Percentiles rank a stretch among this genome's conserved stretches.
phyloP scores from a whole-genome alignment of 2,113 vertebrate genomes.

The Dendrocopos noguchii region DNA sequence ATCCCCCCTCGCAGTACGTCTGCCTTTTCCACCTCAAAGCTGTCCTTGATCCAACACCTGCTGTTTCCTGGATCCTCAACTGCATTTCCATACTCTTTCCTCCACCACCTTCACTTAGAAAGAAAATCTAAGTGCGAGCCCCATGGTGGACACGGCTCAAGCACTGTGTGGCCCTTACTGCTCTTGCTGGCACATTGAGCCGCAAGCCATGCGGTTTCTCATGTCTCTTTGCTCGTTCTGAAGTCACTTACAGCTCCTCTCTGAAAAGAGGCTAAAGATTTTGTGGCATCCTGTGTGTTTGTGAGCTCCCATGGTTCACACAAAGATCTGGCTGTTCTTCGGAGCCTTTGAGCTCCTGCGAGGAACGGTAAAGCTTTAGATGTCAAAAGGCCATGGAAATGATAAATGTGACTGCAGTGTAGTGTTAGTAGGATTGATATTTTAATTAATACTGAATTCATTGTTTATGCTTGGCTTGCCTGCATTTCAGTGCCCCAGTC shows the following conservation, averaged over 20 bases:
- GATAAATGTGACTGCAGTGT: not conserved
- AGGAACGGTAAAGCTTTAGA: not conserved
- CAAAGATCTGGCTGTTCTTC: not conserved
- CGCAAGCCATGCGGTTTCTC: not conserved
- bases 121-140: not conserved
- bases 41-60: slow-evolving; percentile 37
- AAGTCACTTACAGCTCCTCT: not conserved
- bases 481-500: not conserved
- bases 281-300: not conserved
- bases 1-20: not conserved
- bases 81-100: not conserved
- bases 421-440: not conserved
- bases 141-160: not conserved
- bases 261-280: not conserved
- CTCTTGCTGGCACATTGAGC: not conserved
- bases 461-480: not conserved
- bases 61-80: not conserved
- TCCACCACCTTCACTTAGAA: not conserved
- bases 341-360: not conserved
- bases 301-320: not conserved
- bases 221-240: not conserved
- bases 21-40: slow-evolving; percentile 42
- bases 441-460: not conserved
- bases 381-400: not conserved
- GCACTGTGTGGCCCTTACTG: not conserved